These are phyloP conservation scores for Delia radicum DNA, from an alignment of 1,140 invertebrate genomes.

Conservation along the genomic window DNA sequence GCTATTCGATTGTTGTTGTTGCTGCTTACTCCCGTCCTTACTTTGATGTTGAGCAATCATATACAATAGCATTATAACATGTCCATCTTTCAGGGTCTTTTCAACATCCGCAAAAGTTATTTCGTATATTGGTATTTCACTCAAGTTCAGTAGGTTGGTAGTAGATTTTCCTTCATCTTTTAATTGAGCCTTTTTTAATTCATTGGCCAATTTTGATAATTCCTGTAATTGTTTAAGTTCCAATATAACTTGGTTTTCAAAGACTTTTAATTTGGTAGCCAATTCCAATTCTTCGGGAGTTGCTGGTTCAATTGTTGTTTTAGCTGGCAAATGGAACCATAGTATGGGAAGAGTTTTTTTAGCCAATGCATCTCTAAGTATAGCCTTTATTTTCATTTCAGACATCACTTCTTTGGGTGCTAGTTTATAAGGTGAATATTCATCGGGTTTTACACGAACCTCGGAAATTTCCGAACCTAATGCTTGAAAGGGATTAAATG, in stretches of 20 bases:
- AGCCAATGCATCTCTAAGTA: conserved; percentile 1
- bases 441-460: conserved; percentile 43
- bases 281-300: conserved; percentile 33
- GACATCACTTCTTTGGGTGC: neutral
- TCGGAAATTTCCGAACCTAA: conserved; percentile 43
- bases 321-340: conserved; percentile 25
- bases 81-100: conserved; percentile 42
- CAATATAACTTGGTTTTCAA: conserved; percentile 45
- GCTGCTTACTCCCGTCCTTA: too few species aligned
- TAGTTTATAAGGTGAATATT: neutral
- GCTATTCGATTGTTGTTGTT: neutral
- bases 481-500: neutral
- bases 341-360: conserved; percentile 28
- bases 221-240: conserved; percentile 45
- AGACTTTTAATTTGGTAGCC: conserved; percentile 39
- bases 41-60: conserved; percentile 38
- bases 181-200: conserved; percentile 33
- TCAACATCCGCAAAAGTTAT: conserved; percentile 47
- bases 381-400: conserved; percentile 21
- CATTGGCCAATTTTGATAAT: conserved; percentile 43
- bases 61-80: conserved; percentile 38
- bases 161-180: neutral
- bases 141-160: conserved; percentile 27
- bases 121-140: conserved; percentile 45
- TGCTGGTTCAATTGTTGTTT: too few species aligned